Base-by-base conservation (phyloP, 2,888 invertebrate species). In the Caenorhabditis drosophilae region DNA sequence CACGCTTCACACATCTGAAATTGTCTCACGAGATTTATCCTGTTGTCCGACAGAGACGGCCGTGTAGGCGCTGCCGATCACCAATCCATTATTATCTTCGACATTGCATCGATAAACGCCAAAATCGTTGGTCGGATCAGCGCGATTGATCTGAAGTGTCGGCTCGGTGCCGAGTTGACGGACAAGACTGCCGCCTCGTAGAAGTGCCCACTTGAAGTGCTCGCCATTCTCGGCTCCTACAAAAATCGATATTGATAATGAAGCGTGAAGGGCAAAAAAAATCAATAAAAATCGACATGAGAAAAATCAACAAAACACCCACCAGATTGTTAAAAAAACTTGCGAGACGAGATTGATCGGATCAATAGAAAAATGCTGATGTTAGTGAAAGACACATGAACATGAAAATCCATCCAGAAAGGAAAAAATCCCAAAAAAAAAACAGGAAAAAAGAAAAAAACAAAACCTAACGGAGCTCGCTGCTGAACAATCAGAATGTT, bases 31-130 rank as follows among this genome's bases (percentile, higher is more conserved):
- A 56, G 64, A 36, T 60, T 69, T 69, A 49, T 69, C 69, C 16
- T 62, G 59, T 44, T 58, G 75, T 72, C 82, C 82, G 44, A 82
- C 77, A 40, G 76, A 70, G 27, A 82, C 82, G 23, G 82, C 82
- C 3, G 78, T 74, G 59, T 72, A 78, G 16, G 82, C 82, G 41
- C 70, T 67, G 60, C 82, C 82, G 47, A 82, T 58, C 18, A 75
- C 68, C 31, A 78, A 57, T 57, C 81, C 80, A 51, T 79, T 75
- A 48, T 80, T 77, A 51, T 80, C 77, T 42, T 82, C 80, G 6
- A 83, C 80, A 46, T 82, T 77, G 71, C 82, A 82, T 42, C 78
- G 61, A 67, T 82, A 82, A 18, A 82, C 79, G 44, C 82, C 82
- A 61, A 75, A 83, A 47, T 82, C 82, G 53, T 80, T 79, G 25